Base-by-base conservation (phyloP, 2,113 vertebrate species). In the Megaleporinus macrocephalus region DNA sequence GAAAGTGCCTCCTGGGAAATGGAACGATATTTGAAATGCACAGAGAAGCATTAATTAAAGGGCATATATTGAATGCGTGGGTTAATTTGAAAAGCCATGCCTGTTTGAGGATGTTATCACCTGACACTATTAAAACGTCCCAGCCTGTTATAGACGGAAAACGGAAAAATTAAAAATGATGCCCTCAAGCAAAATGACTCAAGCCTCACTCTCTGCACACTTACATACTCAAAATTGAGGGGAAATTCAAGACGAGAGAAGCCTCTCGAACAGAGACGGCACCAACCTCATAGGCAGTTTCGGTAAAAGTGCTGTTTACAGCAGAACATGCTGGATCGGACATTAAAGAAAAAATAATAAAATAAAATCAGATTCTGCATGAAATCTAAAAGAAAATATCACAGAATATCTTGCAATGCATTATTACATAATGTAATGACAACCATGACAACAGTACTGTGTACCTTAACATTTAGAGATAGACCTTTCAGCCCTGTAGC, bases 41-140 rank as follows among this genome's bases (percentile, higher is more conserved):
- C 68, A 76, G 66, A 83, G 62, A 24, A 15, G 27, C n/a, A 61
- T 75, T 80, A 76, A 83, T 83, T 76, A 83, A 65, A 72, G 49
- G 55, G 20, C 62, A 71, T 71, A 65, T 44, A 49, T 72, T 68
- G 5, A 79, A 71, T 49, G 30, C 47, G 2, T 18, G 41, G 24
- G 30, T 65, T 47, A 44, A 69, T 47, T 76, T 16, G 9, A 59
- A 41, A 59, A n/a, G 27, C 18, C 9, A 20, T 24, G 55, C 36
- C n/a, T 44, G 73, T 76, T 76, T 36, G 51, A 57, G 2, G 73
- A 70, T 82, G 24, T 82, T 76, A 82, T 82, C 73, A 65, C 63
- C 53, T 16, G 33, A 11, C 36, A 70, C 66, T 24, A 12, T 44
- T 70, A 70, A 44, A 70, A 74, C 55, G 55, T 36, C 51, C 44